Conservation (phyloP, 2,888 invertebrate genomes). For the Blera fallax region DNA sequence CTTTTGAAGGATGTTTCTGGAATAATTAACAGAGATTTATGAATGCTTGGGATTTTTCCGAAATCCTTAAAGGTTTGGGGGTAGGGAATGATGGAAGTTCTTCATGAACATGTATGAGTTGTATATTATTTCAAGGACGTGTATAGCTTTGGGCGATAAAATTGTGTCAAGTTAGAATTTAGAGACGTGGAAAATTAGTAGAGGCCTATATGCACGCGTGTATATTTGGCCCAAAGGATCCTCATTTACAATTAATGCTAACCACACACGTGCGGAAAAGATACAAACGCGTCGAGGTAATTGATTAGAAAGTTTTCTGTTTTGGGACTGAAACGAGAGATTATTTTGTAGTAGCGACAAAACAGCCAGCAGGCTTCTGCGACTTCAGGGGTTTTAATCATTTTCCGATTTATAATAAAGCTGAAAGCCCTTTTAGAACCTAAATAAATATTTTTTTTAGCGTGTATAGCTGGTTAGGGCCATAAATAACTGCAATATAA, state of each 20-base stretch:
- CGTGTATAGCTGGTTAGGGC: too few relatives aligned
- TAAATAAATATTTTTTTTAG: too few relatives aligned
- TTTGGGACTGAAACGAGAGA: background rate
- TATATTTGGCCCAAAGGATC: background rate
- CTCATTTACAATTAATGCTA: constrained; percentile 10
- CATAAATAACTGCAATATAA: too few relatives aligned
- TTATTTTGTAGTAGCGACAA: background rate
- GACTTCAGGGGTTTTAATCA: background rate
- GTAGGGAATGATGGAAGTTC: background rate
- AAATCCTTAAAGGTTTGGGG: background rate
- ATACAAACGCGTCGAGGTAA: background rate
- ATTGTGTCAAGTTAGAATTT: constrained; percentile 1
- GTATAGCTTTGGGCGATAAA: background rate
- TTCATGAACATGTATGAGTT: background rate
- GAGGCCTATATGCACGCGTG: background rate
- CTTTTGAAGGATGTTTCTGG: constrained; percentile 12
- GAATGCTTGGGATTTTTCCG: constrained; percentile 16
- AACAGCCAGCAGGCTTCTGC: background rate
- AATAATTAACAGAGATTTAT: constrained; percentile 42
- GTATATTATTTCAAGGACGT: background rate
- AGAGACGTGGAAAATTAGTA: background rate
- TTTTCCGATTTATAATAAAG: background rate
- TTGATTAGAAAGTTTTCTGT: background rate
- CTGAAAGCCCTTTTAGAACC: background rate
- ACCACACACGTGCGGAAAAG: background rate